Evolutionary conservation across 2,113 vertebrate genomes (phyloP), one percentile per base, ranked within the genome.

Genomic region (Bubo scandiacus): DNA sequence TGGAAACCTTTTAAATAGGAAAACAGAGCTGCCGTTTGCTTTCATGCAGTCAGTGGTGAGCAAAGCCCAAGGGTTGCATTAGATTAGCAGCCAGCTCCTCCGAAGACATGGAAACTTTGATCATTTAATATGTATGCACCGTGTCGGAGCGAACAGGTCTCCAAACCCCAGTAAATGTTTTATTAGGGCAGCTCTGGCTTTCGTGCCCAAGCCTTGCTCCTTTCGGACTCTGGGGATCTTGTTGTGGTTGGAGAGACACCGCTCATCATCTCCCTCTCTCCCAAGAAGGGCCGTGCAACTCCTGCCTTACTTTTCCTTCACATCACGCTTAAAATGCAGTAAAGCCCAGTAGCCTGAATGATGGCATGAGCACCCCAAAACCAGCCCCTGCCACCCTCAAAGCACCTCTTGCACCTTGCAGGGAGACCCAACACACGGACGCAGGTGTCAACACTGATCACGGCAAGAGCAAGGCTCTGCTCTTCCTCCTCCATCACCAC

Each of bases 61-160:
- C 93, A 96, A 97, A 95, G 78, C 94, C 93, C 96, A 85, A 77
- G 88, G 93, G 91, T 8, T 86, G 82, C 66, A 80, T 96, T 51
- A 65, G 88, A 92, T 93, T 61, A 96, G 72, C 68, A 93, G 72
- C 52, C 13, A 0, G 71, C 72, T 96, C 75, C 71, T 81, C 88
- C 21, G 12, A 86, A 86, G 67, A 30, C 52, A 42, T 6, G 47
- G 75, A 82, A 94, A 95, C 73, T 81, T 88, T 73, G 70, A 84
- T 94, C 72, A 17, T 52, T 81, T 51, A 66, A 51, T 36, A 66
- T 67, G 83, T 63, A 88, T 90, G 86, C 1, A 0, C 49, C 27
- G 4, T 52, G 51, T 55, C 18, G 1, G 96, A 91, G 58, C 8
- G 0, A 88, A 80, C 42, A 49, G 65, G 86, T 80, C 77, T 95